Base-by-base conservation (phyloP, 2,113 vertebrate species). In the Eolophus roseicapilla region DNA sequence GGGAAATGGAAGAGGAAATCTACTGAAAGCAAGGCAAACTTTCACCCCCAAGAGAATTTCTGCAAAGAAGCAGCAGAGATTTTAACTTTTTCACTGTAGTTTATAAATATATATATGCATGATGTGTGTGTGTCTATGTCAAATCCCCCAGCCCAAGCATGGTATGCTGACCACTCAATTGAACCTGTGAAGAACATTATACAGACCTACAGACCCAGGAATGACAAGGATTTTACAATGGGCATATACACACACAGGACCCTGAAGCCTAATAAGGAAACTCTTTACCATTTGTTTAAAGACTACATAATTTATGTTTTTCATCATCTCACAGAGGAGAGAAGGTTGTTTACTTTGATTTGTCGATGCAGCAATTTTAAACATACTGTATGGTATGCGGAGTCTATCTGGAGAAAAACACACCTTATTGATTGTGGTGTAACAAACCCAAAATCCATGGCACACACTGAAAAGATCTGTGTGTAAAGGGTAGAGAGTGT, bases 231-330 rank as follows among this genome's bases (percentile, higher is more conserved):
- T 96, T 97, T 97, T 97, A 97, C 96, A 93, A 82, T 97, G 97
- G 96, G 87, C 95, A 95, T 97, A 95, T 94, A 96, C 80, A 94
- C 96, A 95, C 90, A 92, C 82, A 95, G 75, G 97, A 95, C 96
- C 96, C 79, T 82, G 86, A 96, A 93, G 97, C 97, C 97, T 97
- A 97, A 97, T 97, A 97, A 97, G 97, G 97, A 93, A 96, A 97
- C 83, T 55, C 94, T 96, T 97, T 96, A 95, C 97, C 96, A 95
- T 93, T 97, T 97, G 97, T 97, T 97, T 97, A 97, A 97, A 97
- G 96, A 92, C 86, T 55, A 96, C 82, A 71, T 97, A 97, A 97
- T 97, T 97, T 97, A 97, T 97, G 97, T 97, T 97, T 97, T 95
- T 95, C 95, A 93, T 96, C 96, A 96, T 95, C 92, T 95, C 83